Conservation (phyloP, 2,888 invertebrate genomes). For the Oscheius sp. region DNA sequence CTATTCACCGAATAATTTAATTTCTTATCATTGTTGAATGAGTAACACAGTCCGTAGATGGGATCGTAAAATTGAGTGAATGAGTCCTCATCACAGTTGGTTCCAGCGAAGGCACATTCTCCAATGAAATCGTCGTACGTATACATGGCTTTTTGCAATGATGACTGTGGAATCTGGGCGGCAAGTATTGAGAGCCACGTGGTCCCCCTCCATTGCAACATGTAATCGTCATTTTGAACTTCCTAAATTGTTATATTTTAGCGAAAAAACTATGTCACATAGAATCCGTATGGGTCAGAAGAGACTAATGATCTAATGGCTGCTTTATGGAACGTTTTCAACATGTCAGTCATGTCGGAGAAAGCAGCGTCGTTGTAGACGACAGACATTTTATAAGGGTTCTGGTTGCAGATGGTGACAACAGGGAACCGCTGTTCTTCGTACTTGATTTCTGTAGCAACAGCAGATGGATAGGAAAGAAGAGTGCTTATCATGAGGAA, state of each 20-base stretch:
- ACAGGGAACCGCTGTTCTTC: constrained; percentile 52
- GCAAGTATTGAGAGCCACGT: constrained; percentile 32
- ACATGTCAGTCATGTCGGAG: constrained; percentile 33
- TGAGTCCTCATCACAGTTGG: constrained; percentile 35
- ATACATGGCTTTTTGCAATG: constrained; percentile 38
- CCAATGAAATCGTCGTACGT: constrained; percentile 43
- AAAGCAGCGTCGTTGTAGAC: constrained; percentile 33
- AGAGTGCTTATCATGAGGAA: constrained; percentile 49
- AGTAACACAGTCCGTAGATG: constrained; percentile 54
- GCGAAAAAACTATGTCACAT: constrained; percentile 9
- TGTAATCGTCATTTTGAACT: constrained; percentile 32
- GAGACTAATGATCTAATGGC: constrained; percentile 15
- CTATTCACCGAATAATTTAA: constrained; percentile 41
- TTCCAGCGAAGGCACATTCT: constrained; percentile 51
- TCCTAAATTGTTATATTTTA: constrained; percentile 24
- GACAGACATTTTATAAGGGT: constrained; percentile 49
- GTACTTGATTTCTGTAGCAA: constrained; percentile 46
- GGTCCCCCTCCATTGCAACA: constrained; percentile 5
- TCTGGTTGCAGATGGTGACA: constrained; percentile 56
- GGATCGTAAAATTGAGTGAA: constrained; percentile 48
- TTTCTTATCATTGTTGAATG: constrained; percentile 43
- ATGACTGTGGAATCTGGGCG: constrained; percentile 28
- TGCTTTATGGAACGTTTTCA: constrained; percentile 36
- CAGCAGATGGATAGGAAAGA: constrained; percentile 45
- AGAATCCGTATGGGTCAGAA: constrained; percentile 20